These are phyloP conservation scores for Caenorhabditis latens DNA, from an alignment of 1,140 invertebrate species.

Conservation along the genomic window DNA sequence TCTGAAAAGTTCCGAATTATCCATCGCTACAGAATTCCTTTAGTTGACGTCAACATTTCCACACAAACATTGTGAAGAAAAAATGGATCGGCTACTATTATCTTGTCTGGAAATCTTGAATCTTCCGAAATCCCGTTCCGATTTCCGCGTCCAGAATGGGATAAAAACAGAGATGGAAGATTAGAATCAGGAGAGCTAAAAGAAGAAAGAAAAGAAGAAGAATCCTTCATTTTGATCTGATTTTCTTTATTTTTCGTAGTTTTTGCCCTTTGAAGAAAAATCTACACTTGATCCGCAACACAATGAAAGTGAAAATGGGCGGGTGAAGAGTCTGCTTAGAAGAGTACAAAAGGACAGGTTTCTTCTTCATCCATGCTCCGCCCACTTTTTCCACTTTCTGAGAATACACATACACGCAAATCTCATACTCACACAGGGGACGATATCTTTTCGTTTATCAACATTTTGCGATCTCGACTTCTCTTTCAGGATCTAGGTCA, in stretches of 20 bases:
- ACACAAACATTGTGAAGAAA: background rate
- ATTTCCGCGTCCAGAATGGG: background rate
- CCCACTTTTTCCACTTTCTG: background rate
- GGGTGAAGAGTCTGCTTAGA: background rate
- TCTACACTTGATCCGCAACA: conserved; percentile 26
- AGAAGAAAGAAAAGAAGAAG: background rate
- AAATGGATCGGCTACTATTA: background rate
- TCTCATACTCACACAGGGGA: background rate
- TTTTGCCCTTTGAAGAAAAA: conserved; percentile 25
- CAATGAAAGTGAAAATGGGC: conserved; percentile 28
- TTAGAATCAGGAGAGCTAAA: background rate
- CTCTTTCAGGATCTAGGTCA: conserved; percentile 26
- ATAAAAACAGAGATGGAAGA: background rate
- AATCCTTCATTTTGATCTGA: conserved; percentile 36
- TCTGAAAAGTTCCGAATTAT: too few relatives aligned
- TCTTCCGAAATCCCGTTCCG: conserved; percentile 12
- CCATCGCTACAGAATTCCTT: background rate
- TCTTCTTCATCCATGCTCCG: background rate
- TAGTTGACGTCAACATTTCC: conserved; percentile 19
- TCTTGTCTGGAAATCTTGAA: conserved; percentile 26
- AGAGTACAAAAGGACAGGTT: conserved; percentile 54
- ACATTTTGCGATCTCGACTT: conserved; percentile 10
- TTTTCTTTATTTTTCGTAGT: background rate
- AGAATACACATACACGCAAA: background rate
- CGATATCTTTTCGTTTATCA: conserved; percentile 39